Percentiles rank a stretch among this genome's conserved stretches.
Conservation (phyloP, 2,113 vertebrate species). For the Excalfactoria chinensis region DNA sequence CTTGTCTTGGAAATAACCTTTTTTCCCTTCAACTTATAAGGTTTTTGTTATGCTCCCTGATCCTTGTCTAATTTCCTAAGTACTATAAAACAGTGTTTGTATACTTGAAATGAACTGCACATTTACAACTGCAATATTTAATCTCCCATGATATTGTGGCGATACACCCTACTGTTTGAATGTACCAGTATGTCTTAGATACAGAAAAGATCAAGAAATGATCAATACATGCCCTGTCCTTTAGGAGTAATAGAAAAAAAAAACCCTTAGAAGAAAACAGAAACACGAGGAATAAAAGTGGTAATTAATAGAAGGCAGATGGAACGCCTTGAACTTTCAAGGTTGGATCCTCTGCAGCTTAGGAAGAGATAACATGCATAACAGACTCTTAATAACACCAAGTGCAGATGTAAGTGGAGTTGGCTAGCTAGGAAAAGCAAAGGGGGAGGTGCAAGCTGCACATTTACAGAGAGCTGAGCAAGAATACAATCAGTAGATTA, state of each 20-base stretch:
- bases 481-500: background rate
- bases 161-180: constrained; percentile 35
- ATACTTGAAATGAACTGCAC: background rate
- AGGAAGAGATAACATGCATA: constrained; percentile 23
- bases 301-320: constrained; percentile 60
- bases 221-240: constrained; percentile 43
- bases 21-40: background rate
- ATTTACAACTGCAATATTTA: constrained; percentile 18
- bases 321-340: constrained; percentile 44
- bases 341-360: constrained; percentile 29
- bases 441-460: background rate
- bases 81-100: background rate
- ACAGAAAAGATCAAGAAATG: constrained; percentile 65
- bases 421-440: background rate
- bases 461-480: background rate
- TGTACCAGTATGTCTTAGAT: background rate
- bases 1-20: background rate
- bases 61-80: background rate
- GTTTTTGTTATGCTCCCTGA: background rate
- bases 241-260: constrained; percentile 32
- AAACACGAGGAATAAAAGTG: constrained; percentile 24
- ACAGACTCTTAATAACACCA: constrained; percentile 18
- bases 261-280: background rate
- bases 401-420: constrained; percentile 3
- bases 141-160: background rate